Conservation (phyloP, 2,888 invertebrate species). For the Torymus aiolomorphi region DNA sequence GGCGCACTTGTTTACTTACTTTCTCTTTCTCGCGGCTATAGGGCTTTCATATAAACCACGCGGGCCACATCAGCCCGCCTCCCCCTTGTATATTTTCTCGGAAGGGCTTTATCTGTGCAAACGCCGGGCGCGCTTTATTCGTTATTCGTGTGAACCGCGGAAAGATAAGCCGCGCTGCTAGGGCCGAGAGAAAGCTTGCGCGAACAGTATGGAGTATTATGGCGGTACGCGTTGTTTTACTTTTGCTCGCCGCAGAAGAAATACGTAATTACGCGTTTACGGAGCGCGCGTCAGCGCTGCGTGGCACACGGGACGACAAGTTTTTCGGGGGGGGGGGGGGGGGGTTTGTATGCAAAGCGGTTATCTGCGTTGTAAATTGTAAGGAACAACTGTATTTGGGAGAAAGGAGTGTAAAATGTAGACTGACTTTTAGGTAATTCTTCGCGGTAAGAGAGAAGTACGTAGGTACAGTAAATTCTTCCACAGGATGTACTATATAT, state of each 20-base stretch:
- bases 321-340: too few relatives aligned
- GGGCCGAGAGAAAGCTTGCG: conserved; percentile 1
- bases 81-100: background rate
- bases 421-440: too few relatives aligned
- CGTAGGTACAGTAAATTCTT: too few relatives aligned
- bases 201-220: background rate
- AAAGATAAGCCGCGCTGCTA: conserved; percentile 48
- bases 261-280: conserved; percentile 55
- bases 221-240: conserved; percentile 26
- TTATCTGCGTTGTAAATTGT: conserved; percentile 41
- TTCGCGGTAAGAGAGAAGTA: too few relatives aligned
- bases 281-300: background rate
- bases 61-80: background rate
- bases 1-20: conserved; percentile 22
- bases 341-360: conserved; percentile 5
- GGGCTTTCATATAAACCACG: conserved; percentile 7
- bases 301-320: too few relatives aligned
- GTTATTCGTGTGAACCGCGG: conserved; percentile 37
- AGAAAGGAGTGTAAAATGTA: background rate
- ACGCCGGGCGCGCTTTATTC: conserved; percentile 43
- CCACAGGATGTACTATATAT: too few relatives aligned
- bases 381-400: conserved; percentile 16
- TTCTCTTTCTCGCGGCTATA: background rate
- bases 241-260: conserved; percentile 39
- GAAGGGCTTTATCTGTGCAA: conserved; percentile 52